Evolutionary conservation across 2,888 invertebrate genomes (phyloP).

Genomic region (Callyntrura guangdongensis): DNA sequence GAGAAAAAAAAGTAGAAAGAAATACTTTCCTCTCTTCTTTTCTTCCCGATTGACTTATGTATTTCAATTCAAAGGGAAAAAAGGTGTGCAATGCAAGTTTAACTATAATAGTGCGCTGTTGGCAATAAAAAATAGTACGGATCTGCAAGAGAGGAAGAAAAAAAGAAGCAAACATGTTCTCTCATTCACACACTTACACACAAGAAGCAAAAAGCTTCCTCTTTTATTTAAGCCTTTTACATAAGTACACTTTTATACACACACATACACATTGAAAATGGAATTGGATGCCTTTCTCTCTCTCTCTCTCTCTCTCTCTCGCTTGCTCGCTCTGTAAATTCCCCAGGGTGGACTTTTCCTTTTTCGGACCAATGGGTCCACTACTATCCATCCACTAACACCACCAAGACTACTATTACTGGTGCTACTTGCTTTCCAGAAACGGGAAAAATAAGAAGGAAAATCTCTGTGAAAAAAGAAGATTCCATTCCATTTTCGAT

Average conservation of each 20-base stretch:
- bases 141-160: slow-evolving; percentile 33
- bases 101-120: slow-evolving; percentile 54
- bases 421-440: slow-evolving; percentile 32
- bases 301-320: slow-evolving; percentile 52
- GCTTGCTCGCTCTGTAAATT: slow-evolving; percentile 73
- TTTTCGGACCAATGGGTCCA: slow-evolving; percentile 83
- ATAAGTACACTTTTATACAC: slow-evolving; percentile 67
- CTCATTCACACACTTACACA: slow-evolving; percentile 69
- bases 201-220: slow-evolving; percentile 62
- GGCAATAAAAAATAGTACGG: slow-evolving; percentile 74
- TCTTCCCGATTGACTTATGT: slow-evolving; percentile 77
- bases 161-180: slow-evolving; percentile 67
- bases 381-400: slow-evolving; percentile 61
- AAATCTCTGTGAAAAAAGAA: slow-evolving; percentile 64
- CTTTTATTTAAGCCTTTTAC: slow-evolving; percentile 66
- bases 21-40: slow-evolving; percentile 63
- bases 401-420: slow-evolving; percentile 10
- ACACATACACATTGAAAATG: slow-evolving; percentile 60
- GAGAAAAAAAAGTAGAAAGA: slow-evolving; percentile 64
- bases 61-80: slow-evolving; percentile 74
- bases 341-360: slow-evolving; percentile 82
- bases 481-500: slow-evolving; percentile 74
- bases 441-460: slow-evolving; percentile 57
- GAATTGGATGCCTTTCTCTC: slow-evolving; percentile 65
- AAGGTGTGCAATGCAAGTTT: slow-evolving; percentile 76